Base-by-base conservation (phyloP, 2,113 vertebrate genomes). In the Megaceryle maxima region DNA sequence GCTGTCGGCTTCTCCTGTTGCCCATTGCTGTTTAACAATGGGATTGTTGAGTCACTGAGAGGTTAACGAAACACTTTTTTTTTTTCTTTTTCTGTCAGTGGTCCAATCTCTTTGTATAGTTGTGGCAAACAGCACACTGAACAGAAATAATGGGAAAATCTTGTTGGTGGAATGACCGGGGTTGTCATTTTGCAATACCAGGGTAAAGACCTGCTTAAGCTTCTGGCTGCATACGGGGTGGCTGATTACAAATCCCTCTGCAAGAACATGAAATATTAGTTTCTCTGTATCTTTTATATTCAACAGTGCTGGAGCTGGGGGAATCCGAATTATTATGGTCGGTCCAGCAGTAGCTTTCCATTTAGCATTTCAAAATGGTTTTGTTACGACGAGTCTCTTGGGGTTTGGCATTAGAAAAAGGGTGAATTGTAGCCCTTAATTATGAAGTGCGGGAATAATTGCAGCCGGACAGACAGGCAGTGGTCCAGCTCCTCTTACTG, bases 111-210 rank as follows among this genome's bases (percentile, higher is more conserved):
- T 96, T 95, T 96, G 95, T 95, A 18, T 67, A 18, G 72, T 26
- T 81, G 51, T 59, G 78, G 77, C 3, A 5, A 96, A 87, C 91
- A 94, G 92, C 64, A 81, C 60, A 37, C 48, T 97, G 95, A 94
- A 88, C 95, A 96, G 94, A 91, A 95, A 90, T 82, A 97, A 97
- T 94, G 83, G 85, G 78, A 69, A 92, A 75, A 91, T 92, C 80
- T 92, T 82, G 64, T 8, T 82, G 83, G 26, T 89, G 87, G 43
- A 77, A 76, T 94, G 87, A 79, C 73, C 0, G 0, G 20, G 82
- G n/a, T 60, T 93, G 84, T 95, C 60, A 57, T 73, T 93, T 92
- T 79, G 51, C 9, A 81, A 53, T 78, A 43, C 39, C 33, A 48
- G 81, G 43, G 46, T 63, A 83, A 92, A 97, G 80, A 80, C 25